Evolutionary conservation across 2,113 vertebrate genomes (phyloP), one percentile per base, ranked within the genome.

Genomic region (Labeo rohita): DNA sequence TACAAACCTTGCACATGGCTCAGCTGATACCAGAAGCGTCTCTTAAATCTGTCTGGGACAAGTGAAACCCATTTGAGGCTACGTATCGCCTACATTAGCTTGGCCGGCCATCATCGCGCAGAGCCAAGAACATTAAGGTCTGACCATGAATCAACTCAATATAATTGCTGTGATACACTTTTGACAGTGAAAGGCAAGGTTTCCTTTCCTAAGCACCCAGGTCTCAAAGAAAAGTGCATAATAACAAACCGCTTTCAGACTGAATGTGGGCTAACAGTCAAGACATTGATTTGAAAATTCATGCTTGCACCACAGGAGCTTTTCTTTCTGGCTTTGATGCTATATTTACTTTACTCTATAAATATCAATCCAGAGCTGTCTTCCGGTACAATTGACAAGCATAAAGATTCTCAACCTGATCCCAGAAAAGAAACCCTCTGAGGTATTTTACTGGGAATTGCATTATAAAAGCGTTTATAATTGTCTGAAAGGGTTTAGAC

Each of bases 381-480:
- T 84, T 89, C 86, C 23, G 54, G 88, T 74, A 84, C 80, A 86
- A 80, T 74, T 89, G 91, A 86, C 85, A 89, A 81, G 86, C 52
- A 84, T 90, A 89, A 91, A 85, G 86, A 88, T 88, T 93, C 65
- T 66, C 84, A 70, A 68, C 88, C 80, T 84, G 78, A 92, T 87
- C 85, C 61, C 56, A 87, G 59, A 87, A 83, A 89, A 85, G 34
- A 59, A 66, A 56, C 73, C 11, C 13, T 87, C 9, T 52, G 70
- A 84, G 2, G 59, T 80, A 16, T 86, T 43, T 70, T 23, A 15
- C 45, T 83, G 77, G 70, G 56, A 86, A 52, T 84, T 80, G 3
- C 18, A 61, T 80, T 45, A n/a, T 59, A 45, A 4, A 43, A 63
- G 3, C 49, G 43, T 59, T 45, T 80, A 10, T 63, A 61, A 61